These are phyloP conservation scores for Xyrichtys novacula DNA, from an alignment of 2,797 vertebrate genomes.

Conservation along the genomic window DNA sequence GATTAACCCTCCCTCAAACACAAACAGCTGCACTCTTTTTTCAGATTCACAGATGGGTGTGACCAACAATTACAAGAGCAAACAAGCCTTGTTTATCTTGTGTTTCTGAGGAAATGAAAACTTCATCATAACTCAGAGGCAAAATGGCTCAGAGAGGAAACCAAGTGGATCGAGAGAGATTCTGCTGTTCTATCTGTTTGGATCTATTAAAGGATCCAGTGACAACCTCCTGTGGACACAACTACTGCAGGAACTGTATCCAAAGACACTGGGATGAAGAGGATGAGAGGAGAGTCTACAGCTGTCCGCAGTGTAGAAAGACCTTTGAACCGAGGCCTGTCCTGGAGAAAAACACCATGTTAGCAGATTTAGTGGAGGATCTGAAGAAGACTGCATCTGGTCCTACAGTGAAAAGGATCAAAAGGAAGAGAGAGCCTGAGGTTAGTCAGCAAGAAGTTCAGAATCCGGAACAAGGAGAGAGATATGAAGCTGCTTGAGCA, in stretches of 20 bases:
- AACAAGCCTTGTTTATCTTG: too few species aligned
- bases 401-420: conserved; percentile 4
- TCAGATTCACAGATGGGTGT: too few species aligned
- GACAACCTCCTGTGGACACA: background rate
- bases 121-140: too few species aligned
- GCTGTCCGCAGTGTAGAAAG: conserved; percentile 19
- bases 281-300: background rate
- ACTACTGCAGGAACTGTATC: conserved; percentile 1
- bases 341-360: background rate
- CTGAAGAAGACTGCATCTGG: conserved; percentile 11
- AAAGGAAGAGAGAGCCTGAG: conserved; percentile 10
- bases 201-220: conserved; percentile 4
- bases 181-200: background rate
- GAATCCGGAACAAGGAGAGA: conserved; percentile 23
- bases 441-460: background rate
- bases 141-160: background rate
- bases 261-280: background rate
- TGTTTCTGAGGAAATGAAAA: too few species aligned
- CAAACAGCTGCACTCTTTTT: too few species aligned
- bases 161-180: too few species aligned
- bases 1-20: too few species aligned
- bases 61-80: too few species aligned
- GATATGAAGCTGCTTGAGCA: conserved; percentile 23
- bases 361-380: conserved; percentile 20
- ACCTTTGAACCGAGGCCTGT: background rate